Percentiles rank a stretch among this genome's conserved stretches.
phyloP scores from a whole-genome alignment of 2,797 vertebrate species.

The Pteronotus mesoamericanus region DNA sequence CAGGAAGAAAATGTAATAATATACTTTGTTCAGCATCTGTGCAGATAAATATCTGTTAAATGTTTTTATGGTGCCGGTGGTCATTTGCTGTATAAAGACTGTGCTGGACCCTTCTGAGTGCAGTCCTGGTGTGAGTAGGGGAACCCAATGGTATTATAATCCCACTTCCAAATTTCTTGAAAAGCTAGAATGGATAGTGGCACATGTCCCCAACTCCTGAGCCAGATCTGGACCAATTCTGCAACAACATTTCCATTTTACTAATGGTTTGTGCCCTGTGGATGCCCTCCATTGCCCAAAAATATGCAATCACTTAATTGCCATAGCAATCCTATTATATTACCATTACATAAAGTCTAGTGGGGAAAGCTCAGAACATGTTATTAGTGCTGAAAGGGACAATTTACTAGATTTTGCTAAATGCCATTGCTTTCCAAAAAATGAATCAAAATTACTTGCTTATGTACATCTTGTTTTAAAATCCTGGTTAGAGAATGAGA shows the following conservation, averaged over 20 bases:
- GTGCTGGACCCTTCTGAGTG: neutral
- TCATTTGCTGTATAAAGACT: neutral
- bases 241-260: conserved; percentile 62
- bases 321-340: conserved; percentile 83
- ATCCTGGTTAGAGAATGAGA: conserved; percentile 62
- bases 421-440: conserved; percentile 75
- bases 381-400: conserved; percentile 81
- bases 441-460: conserved; percentile 77
- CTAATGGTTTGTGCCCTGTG: conserved; percentile 75
- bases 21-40: neutral
- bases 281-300: conserved; percentile 79
- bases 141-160: neutral
- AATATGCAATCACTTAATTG: conserved; percentile 84
- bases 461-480: conserved; percentile 66
- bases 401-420: conserved; percentile 78
- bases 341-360: conserved; percentile 77
- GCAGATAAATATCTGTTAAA: neutral
- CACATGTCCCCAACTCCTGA: conserved; percentile 43
- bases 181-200: neutral
- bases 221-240: conserved; percentile 67
- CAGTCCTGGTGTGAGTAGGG: neutral
- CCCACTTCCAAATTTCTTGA: neutral
- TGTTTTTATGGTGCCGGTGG: neutral
- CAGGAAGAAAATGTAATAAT: neutral
- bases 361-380: conserved; percentile 79